Conservation (phyloP, 1,140 invertebrate genomes). For the Holcopasites calliopsidis region DNA sequence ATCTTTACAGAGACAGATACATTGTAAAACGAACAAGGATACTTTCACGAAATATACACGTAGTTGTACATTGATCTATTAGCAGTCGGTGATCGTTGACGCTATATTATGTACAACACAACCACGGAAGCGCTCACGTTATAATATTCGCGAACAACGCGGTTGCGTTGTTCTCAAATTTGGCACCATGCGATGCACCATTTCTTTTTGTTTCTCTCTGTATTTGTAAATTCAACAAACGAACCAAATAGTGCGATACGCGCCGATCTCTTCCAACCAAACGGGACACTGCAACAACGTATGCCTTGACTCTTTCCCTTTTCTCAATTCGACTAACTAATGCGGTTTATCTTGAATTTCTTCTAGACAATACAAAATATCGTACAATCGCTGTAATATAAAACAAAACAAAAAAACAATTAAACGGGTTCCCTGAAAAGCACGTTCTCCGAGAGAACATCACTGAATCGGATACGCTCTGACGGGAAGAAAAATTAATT, state of each 20-base stretch:
- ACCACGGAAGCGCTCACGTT: constrained; percentile 56
- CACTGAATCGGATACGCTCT: not conserved
- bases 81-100: constrained; percentile 69
- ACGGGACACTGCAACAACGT: constrained; percentile 46
- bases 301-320: no score
- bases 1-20: constrained; percentile 77
- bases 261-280: constrained; percentile 16
- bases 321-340: constrained; percentile 19
- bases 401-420: constrained; percentile 25
- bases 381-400: constrained; percentile 3
- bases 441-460: not conserved
- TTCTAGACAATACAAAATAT: constrained; percentile 11
- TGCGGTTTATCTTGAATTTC: no score
- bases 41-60: constrained; percentile 75
- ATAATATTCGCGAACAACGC: constrained; percentile 36
- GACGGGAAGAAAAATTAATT: constrained; percentile 1
- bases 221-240: constrained; percentile 2
- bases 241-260: constrained; percentile 24
- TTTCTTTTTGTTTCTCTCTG: not conserved
- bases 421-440: not conserved
- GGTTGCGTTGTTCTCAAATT: constrained; percentile 65
- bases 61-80: constrained; percentile 68
- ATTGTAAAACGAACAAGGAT: constrained; percentile 75
- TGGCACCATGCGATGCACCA: constrained; percentile 65
- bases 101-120: constrained; percentile 72